Percentiles rank a stretch among this genome's conserved stretches.
Evolutionary conservation across 92 coral and sea anemone species (phyloP).

Genomic region (Phenganax stokvisi): DNA sequence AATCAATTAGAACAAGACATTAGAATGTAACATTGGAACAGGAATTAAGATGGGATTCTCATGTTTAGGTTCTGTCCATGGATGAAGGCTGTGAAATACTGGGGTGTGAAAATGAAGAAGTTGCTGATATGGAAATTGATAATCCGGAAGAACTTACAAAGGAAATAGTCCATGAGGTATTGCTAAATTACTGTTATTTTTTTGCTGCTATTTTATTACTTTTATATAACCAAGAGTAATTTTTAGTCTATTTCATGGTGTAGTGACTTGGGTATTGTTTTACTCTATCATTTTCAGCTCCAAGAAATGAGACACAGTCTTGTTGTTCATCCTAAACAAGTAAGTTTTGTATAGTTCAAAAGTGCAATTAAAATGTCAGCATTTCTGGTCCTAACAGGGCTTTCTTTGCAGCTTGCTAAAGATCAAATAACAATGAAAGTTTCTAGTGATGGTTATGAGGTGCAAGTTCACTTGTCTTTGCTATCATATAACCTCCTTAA

Average conservation of each 20-base stretch:
- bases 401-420: background rate
- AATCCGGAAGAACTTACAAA: conserved; percentile 69
- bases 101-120: conserved; percentile 17
- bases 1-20: too few species aligned
- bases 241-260: background rate
- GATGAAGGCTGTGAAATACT: conserved; percentile 3
- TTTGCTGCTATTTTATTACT: background rate
- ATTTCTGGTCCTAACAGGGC: background rate
- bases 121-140: conserved; percentile 89
- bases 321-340: conserved; percentile 62
- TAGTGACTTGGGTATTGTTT: background rate
- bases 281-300: conserved; percentile 50
- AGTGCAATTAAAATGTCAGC: background rate
- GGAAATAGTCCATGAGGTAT: conserved; percentile 68
- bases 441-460: conserved; percentile 37
- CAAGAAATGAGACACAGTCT: conserved; percentile 73
- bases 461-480: background rate
- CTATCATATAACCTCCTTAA: background rate
- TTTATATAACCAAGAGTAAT: background rate
- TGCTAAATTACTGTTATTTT: background rate
- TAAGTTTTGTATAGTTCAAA: conserved; percentile 28
- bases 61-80: conserved; percentile 7
- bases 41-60: too few species aligned
- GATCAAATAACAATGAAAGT: background rate
- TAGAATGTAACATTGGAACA: too few species aligned